Percentiles rank a stretch among this genome's conserved stretches.
Evolutionary conservation across 2,888 invertebrate genomes (phyloP).

Genomic region (Pyrocoelia pectoralis): DNA sequence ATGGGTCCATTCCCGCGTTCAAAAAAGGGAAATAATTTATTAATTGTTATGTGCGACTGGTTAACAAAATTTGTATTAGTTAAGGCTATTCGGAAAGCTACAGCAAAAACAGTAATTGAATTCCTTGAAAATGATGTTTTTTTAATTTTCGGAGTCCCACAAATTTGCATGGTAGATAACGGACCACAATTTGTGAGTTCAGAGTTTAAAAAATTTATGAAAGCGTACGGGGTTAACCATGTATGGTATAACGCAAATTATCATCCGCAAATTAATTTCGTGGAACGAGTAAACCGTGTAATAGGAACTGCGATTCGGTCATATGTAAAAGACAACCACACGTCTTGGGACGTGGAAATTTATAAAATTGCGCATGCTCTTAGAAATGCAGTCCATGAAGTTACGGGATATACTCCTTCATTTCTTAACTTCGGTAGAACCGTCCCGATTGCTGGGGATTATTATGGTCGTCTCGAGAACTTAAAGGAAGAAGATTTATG

Average conservation of each 20-base stretch:
- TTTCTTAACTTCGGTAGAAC: conserved; percentile 32
- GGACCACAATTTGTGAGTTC: conserved; percentile 15
- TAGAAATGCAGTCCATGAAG: conserved; percentile 30
- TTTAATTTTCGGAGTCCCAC: conserved; percentile 7
- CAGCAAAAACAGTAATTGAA: background rate
- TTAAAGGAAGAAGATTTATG: background rate
- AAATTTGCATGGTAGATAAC: conserved; percentile 18
- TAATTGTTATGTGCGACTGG: conserved; percentile 11
- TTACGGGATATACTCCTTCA: conserved; percentile 1
- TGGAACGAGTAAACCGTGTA: conserved; percentile 33
- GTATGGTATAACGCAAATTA: conserved; percentile 23
- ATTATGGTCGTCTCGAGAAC: conserved; percentile 21
- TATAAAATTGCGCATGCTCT: conserved; percentile 35
- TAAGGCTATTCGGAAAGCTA: background rate
- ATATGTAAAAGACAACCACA: conserved; percentile 33
- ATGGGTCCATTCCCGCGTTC: conserved; percentile 20
- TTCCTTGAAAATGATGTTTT: conserved; percentile 6
- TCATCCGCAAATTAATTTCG: conserved; percentile 35
- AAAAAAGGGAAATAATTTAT: background rate
- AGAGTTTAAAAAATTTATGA: conserved; percentile 7
- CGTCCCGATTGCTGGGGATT: conserved; percentile 29
- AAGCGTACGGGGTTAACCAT: conserved; percentile 23
- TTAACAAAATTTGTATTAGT: background rate
- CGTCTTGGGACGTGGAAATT: conserved; percentile 42
- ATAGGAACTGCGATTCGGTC: conserved; percentile 31